Evolutionary conservation across 2,888 invertebrate species (phyloP).

Genomic region (Anoplius nigerrimus): DNA sequence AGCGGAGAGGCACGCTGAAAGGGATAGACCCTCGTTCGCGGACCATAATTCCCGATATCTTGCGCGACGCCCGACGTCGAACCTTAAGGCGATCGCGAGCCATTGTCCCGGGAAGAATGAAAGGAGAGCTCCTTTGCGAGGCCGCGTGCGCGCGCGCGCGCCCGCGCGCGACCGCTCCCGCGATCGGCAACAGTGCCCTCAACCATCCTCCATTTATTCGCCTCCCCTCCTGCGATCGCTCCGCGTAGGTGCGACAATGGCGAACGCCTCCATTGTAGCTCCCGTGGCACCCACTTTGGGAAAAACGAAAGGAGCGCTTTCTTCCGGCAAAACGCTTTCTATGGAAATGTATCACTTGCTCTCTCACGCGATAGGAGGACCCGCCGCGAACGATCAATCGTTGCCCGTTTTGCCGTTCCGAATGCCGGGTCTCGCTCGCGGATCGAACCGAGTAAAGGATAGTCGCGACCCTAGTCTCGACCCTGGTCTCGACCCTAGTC

Average conservation of each 20-base stretch:
- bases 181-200: no score
- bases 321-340: slow-evolving; percentile 16
- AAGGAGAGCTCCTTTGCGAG: not conserved
- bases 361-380: slow-evolving; percentile 2
- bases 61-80: not conserved
- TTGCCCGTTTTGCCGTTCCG: slow-evolving; percentile 9
- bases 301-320: slow-evolving; percentile 20
- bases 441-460: no score
- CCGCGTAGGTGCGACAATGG: not conserved
- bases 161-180: no score
- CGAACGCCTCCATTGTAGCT: slow-evolving; percentile 21
- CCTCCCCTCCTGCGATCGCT: not conserved
- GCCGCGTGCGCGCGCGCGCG: no score
- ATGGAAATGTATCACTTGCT: slow-evolving; percentile 24
- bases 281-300: slow-evolving; percentile 4
- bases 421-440: slow-evolving; percentile 1
- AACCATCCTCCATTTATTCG: not conserved
- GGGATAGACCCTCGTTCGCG: not conserved
- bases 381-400: slow-evolving; percentile 13
- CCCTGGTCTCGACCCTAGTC: no score
- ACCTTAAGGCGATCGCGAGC: not conserved
- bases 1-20: not conserved
- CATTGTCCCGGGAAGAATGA: not conserved
- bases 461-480: no score
- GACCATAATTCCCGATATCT: not conserved